Base-by-base conservation (phyloP, 2,888 invertebrate species). In the Agonopterix subpropinquella region DNA sequence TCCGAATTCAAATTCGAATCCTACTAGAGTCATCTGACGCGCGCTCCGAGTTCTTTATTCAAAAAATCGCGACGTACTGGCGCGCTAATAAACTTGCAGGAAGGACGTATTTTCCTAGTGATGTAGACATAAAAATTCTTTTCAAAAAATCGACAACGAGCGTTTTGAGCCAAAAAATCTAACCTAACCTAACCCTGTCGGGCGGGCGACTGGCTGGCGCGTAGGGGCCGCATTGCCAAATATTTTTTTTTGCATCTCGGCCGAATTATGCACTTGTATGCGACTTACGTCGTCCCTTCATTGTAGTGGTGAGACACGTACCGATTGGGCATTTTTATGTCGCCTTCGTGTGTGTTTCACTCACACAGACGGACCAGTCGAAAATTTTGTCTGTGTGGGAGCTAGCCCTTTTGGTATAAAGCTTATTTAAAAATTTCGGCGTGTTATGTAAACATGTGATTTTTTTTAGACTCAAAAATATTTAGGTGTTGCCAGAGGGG, bases 181-280 rank as follows among this genome's bases (percentile, higher is more conserved):
- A 88, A 88, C 88, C 88, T 87, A 88, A 87, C 87, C 88, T 88
- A 88, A 88, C 84, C 86, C 87, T 74, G 84, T 78, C 87, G 86
- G 78, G 83, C 88, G 86, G 85, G 80, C 88, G 86, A 88, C 88
- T 88, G 88, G 79, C 87, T 78, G 84, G 73, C 85, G 86, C 77
- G 85, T 84, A 87, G 88, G 88, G 87, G 85, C 88, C 87, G 86
- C 83, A 86, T 88, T 88, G 88, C 88, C 88, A 88, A 88, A 88
- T 87, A 87, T 87, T 88, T 88, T 28, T 88, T 88, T 88, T 88
- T 88, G 88, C 87, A 88, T 88, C 88, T 88, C 88, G 84, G 81
- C 88, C 88, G 88, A 88, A 88, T 85, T 88, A 87, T 88, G 88
- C 88, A 88, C 86, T 87, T 86, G 88, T 88, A 88, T 88, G 88